phyloP scores from a whole-genome alignment of 2,888 invertebrate species.

The Halictus quadricinctus region DNA sequence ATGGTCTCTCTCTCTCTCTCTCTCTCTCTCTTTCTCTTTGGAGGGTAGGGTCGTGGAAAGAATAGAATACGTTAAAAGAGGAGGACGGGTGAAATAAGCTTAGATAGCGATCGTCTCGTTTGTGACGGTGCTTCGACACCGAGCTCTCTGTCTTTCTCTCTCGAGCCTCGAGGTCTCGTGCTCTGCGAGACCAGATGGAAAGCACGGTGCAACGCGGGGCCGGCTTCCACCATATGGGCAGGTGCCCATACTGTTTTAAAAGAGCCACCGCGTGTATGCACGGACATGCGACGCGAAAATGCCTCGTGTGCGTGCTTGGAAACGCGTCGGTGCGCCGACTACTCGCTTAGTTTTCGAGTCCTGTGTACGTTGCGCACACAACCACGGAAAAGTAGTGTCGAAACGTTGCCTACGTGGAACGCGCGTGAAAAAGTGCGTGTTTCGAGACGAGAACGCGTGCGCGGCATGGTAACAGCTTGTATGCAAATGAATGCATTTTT shows the following conservation, averaged over 20 bases:
- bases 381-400: background rate
- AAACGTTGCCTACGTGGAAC: constrained; percentile 25
- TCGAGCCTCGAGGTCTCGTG: constrained; percentile 35
- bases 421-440: constrained; percentile 59
- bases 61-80: constrained; percentile 43
- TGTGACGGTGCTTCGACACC: constrained; percentile 46
- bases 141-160: constrained; percentile 13
- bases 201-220: constrained; percentile 44
- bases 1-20: constrained; percentile 1
- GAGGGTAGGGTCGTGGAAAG: constrained; percentile 13
- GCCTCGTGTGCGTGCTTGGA: background rate
- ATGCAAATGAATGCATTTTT: constrained; percentile 81
- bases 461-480: constrained; percentile 77
- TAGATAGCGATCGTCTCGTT: constrained; percentile 52
- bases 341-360: background rate
- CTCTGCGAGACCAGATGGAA: constrained; percentile 75
- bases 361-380: background rate
- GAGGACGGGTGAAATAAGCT: constrained; percentile 36
- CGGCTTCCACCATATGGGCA: constrained; percentile 78
- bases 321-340: background rate
- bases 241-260: constrained; percentile 74
- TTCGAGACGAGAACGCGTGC: constrained; percentile 55
- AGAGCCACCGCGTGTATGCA: constrained; percentile 26
- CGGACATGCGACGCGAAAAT: constrained; percentile 26
- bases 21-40: background rate